A percentile compares a stretch with the other conserved stretches of the same genome.
These are phyloP conservation scores for Spongilla lacustris DNA, from an alignment of 37 sponge, comb jelly and placozoan species.

Conservation along the genomic window DNA sequence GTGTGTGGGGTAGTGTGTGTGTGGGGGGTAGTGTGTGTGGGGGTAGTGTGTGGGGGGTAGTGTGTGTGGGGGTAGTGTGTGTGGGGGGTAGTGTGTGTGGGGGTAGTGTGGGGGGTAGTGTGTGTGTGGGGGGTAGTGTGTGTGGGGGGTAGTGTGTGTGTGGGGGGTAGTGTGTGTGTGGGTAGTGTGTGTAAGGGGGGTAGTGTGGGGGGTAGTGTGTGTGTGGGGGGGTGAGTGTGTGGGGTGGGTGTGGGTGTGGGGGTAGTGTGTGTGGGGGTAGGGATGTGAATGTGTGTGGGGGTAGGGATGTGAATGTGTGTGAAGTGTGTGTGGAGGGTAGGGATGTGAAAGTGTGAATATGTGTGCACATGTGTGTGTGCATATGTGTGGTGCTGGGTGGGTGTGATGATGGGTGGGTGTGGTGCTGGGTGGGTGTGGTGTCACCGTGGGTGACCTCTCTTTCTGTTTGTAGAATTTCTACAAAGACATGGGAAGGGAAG, in stretches of 20 bases:
- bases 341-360: too few species aligned
- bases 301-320: neutral
- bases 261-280: neutral
- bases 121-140: neutral
- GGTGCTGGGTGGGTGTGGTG: neutral
- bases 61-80: neutral
- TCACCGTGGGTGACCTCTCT: neutral
- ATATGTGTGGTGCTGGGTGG: neutral
- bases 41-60: neutral
- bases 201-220: neutral
- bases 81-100: neutral
- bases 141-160: neutral
- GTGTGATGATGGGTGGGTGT: neutral
- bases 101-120: neutral
- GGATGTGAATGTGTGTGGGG: too few species aligned
- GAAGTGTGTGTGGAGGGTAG: neutral
- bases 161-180: neutral
- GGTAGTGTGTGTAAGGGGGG: neutral
- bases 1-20: too few species aligned
- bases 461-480: conserved; percentile 81
- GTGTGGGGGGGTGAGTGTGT: too few species aligned
- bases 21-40: neutral
- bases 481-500: conserved; percentile 89
- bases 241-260: neutral
- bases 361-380: neutral